These are phyloP conservation scores for Penaeus japonicus DNA, from an alignment of 1,140 invertebrate species.

Conservation along the genomic window DNA sequence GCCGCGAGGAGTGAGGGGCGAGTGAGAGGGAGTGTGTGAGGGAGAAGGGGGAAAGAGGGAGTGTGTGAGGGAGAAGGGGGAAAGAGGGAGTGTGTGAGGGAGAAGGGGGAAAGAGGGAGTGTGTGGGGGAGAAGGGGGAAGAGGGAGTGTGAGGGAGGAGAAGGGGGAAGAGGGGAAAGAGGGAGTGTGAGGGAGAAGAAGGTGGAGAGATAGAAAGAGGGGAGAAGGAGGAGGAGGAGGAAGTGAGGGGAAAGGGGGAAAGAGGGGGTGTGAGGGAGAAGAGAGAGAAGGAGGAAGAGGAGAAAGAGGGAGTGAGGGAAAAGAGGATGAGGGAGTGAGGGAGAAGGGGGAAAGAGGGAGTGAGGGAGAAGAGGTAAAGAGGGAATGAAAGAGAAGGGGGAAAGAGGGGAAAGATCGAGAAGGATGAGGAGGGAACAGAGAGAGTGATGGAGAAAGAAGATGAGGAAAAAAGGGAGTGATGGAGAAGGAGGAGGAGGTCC, in stretches of 20 bases:
- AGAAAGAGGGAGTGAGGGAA: not conserved
- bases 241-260: not conserved
- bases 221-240: not conserved
- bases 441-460: too few species aligned
- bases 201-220: not conserved
- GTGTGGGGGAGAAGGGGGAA: not conserved
- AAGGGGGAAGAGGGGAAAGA: not conserved
- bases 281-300: not conserved
- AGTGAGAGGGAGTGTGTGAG: not conserved
- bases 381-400: not conserved
- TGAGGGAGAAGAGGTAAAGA: not conserved
- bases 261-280: not conserved
- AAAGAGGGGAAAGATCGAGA: too few species aligned
- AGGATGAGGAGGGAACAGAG: too few species aligned
- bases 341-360: too few species aligned
- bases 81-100: not conserved
- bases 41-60: not conserved
- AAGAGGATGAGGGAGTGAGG: not conserved
- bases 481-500: not conserved
- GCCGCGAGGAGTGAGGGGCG: slow-evolving; percentile 33
- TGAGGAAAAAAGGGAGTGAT: not conserved
- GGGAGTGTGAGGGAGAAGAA: not conserved
- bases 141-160: not conserved
- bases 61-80: not conserved
- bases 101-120: not conserved